Base-by-base conservation (phyloP, 2,888 invertebrate species). In the Embidobia sp. region DNA sequence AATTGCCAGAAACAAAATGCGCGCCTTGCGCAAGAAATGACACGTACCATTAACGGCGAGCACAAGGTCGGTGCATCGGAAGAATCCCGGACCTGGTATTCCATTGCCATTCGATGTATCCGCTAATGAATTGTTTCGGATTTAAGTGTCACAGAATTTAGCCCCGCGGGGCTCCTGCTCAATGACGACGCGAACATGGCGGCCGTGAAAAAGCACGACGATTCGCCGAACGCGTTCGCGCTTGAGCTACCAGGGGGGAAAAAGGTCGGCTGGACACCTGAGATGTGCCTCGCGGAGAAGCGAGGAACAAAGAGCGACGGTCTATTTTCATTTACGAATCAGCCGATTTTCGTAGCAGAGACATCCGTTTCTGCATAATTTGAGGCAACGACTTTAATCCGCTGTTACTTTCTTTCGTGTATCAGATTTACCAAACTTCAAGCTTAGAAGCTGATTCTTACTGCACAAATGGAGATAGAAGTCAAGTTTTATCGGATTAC, bases 1-100 rank as follows among this genome's bases (percentile, higher is more conserved):
- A 70, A 61, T 69, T 59, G 63, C 64, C 42, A 66, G 53, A 46
- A 70, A 70, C 64, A 53, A 72, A 77, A 64, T 51, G 76, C 44
- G 49, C 13, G 8, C 44, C 51, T 64, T 44, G 55, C 46, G 55
- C 51, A 67, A 77, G 55, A 67, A 72, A 77, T 61, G 77, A 63
- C 73, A 63, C 72, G 67, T 63, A 55, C 67, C 73, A 63, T 77
- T 77, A 67, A 67, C 63, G 77, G 42, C 66, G n/a, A 40, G 31
- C 53, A 59, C 77, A 77, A 72, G 77, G 77, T 72, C 70, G 61
- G 6, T 42, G 63, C 66, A 55, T 51, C 67, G 67, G 61, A 75
- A 66, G 75, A 75, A 69, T 57, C 40, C 27, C 18, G 35, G 31
- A 16, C 18, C 44, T 18, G 63, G 64, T 64, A 57, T 64, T 55